Evolutionary conservation across 2,113 vertebrate genomes (phyloP), one percentile per base, ranked within the genome.

Genomic region (Lontra canadensis): DNA sequence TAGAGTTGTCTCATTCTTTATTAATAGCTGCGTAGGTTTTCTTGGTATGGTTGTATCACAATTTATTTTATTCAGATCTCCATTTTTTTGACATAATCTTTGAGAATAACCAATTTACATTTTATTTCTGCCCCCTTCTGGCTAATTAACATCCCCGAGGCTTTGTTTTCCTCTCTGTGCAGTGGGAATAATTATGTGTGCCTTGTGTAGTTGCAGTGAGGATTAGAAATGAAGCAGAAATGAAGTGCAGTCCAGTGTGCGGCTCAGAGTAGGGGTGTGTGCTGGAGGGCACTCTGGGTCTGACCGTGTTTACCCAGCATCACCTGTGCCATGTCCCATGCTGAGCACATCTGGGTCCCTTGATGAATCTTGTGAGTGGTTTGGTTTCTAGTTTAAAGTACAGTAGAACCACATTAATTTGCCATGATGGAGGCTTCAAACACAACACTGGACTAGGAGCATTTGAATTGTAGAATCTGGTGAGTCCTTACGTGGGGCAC

Each of bases 241-340:
- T 1, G 42, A 87, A 80, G n/a, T 1, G 0, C 15, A n/a, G 7
- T 9, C 59, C 7, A 4, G 18, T 8, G 0, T 0, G 14, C 1
- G 44, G 18, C 55, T 79, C 85, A 2, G 6, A 0, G 15, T 2
- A 31, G 26, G 20, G 36, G 11, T 1, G 8, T 3, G 0, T 29
- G 13, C 13, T 3, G 29, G 42, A 26, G 25, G 61, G 47, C 21
- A 25, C n/a, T 15, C 10, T 34, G 4, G n/a, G 10, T 4, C 1
- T 20, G 11, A 21, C 26, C 3, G 3, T 17, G 31, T 14, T 14
- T 67, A 1, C 20, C 23, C 49, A 1, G 13, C 4, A 12, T 29
- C 18, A 69, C 59, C 4, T 2, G 0, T 13, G 34, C n/a, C 6
- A 0, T 31, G 63, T 13, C 63, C 44, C 13, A 21, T 29, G 26